phyloP scores from a whole-genome alignment of 2,888 invertebrate genomes.

The Hofmannophila pseudospretella region DNA sequence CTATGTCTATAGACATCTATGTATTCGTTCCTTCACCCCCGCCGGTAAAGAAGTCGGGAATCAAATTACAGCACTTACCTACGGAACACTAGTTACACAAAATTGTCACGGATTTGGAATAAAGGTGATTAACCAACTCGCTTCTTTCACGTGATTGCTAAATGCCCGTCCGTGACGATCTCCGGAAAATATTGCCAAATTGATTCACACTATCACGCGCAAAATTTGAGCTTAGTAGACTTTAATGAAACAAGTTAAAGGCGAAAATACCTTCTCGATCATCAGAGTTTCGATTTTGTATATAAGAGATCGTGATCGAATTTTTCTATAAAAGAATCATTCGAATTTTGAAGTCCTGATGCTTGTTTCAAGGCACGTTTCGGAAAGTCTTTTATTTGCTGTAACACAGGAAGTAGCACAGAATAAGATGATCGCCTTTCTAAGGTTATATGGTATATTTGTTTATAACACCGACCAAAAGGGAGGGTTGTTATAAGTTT shows the following conservation, averaged over 20 bases:
- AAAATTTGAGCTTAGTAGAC: not conserved
- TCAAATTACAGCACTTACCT: slow-evolving; percentile 5
- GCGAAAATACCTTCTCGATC: too few species aligned
- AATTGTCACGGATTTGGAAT: slow-evolving; percentile 7
- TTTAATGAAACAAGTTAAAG: too few species aligned
- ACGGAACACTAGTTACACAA: slow-evolving; percentile 15
- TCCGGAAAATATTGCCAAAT: slow-evolving; percentile 8
- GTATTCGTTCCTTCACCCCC: too few species aligned
- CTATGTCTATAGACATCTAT: too few species aligned
- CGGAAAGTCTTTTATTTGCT: slow-evolving; percentile 7
- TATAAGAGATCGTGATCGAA: slow-evolving; percentile 3
- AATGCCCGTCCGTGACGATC: slow-evolving; percentile 14
- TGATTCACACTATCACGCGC: slow-evolving; percentile 1
- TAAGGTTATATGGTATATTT: too few species aligned
- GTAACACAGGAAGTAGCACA: too few species aligned
- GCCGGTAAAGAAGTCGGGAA: too few species aligned
- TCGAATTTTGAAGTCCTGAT: slow-evolving; percentile 1
- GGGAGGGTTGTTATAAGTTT: too few species aligned
- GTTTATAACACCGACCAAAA: too few species aligned
- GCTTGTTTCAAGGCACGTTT: slow-evolving; percentile 10
- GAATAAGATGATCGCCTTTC: too few species aligned
- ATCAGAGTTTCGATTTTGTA: too few species aligned
- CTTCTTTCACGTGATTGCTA: slow-evolving; percentile 13
- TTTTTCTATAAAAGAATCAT: not conserved
- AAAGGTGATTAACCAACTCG: slow-evolving; percentile 7